phyloP scores from a whole-genome alignment of 2,113 vertebrate species.

The Neolamprologus brichardi region DNA sequence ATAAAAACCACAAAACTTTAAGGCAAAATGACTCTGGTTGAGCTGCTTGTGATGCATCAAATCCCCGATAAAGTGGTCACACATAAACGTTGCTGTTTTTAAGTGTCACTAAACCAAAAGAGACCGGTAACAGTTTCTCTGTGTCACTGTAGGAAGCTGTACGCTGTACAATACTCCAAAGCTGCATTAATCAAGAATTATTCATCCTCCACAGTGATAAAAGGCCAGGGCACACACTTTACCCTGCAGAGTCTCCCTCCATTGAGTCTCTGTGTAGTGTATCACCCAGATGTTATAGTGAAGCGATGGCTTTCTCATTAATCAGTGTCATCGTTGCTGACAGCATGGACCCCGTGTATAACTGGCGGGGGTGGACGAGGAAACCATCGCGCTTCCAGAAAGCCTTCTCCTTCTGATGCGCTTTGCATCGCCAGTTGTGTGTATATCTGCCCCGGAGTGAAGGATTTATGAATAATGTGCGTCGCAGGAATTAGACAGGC shows the following conservation, averaged over 20 bases:
- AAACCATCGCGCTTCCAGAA: neutral
- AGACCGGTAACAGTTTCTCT: neutral
- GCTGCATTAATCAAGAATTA: neutral
- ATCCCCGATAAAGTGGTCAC: neutral
- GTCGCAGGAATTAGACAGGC: slow-evolving; percentile 5
- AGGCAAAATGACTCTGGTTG: neutral
- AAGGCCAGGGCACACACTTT: neutral
- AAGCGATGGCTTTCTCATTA: slow-evolving; percentile 38
- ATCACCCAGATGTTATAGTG: slow-evolving; percentile 16
- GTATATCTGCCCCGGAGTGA: neutral
- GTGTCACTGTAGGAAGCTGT: neutral
- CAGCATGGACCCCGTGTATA: neutral
- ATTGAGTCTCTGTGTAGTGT: slow-evolving; percentile 32
- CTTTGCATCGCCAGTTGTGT: neutral
- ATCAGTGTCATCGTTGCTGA: slow-evolving; percentile 44
- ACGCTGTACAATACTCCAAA: neutral
- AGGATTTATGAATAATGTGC: slow-evolving; percentile 24
- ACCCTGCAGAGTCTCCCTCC: neutral
- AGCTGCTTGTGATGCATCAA: neutral
- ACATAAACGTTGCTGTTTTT: neutral
- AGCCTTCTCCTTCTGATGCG: neutral
- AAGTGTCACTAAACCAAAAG: neutral
- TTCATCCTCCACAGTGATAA: neutral
- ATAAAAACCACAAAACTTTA: neutral
- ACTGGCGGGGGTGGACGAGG: neutral